Conservation (phyloP, 2,113 vertebrate species). For the Mixornis gularis region DNA sequence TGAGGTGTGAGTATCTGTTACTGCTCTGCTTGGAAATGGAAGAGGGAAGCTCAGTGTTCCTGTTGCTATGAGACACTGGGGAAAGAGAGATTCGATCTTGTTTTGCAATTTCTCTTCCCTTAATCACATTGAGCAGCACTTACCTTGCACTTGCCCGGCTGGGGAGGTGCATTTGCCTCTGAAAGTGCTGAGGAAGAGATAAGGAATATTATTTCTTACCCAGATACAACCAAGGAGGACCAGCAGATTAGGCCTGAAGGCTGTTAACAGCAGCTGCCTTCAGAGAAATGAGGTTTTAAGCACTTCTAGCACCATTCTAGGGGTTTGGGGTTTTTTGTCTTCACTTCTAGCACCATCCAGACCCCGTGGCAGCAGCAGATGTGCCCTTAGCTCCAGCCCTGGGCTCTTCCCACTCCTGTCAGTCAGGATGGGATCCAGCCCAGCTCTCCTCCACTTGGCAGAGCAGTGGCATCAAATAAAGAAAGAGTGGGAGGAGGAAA, state of each 20-base stretch:
- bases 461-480: not conserved
- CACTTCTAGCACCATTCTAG: not conserved
- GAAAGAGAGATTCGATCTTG: not conserved
- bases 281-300: not conserved
- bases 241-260: not conserved
- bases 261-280: not conserved
- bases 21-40: not conserved
- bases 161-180: not conserved
- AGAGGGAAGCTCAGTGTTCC: not conserved
- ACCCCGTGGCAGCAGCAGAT: not conserved
- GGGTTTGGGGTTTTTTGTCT: not conserved
- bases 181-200: not conserved
- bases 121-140: not conserved
- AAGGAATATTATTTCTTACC: not conserved
- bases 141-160: not conserved
- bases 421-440: not conserved
- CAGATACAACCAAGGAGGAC: not conserved
- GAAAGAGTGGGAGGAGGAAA: not conserved
- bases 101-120: not conserved
- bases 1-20: not conserved
- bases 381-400: not conserved
- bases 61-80: constrained; percentile 25
- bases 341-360: not conserved
- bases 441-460: not conserved
- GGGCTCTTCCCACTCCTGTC: not conserved